These are phyloP conservation scores for Chalcosyrphus nemorum DNA, from an alignment of 2,888 invertebrate genomes.

Conservation along the genomic window DNA sequence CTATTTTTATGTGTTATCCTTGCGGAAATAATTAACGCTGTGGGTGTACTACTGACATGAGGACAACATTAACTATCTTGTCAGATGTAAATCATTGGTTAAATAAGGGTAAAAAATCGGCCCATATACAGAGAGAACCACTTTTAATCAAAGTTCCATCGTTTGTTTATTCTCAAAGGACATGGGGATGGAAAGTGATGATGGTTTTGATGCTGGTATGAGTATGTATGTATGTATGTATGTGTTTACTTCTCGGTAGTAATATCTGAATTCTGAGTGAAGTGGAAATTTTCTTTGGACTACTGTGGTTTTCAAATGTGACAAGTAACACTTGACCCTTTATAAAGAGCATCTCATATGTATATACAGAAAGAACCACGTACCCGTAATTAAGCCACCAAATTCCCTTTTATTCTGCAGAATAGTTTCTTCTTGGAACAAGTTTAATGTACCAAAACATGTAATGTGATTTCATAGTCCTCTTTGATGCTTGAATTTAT, in stretches of 20 bases:
- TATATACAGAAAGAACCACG: too few relatives aligned
- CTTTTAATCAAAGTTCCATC: conserved; percentile 13
- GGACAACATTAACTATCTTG: conserved; percentile 57
- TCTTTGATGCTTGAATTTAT: too few relatives aligned
- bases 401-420: not conserved
- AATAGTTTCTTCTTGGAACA: too few relatives aligned
- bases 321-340: not conserved
- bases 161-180: not conserved
- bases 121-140: not conserved
- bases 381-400: too few relatives aligned
- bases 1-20: conserved; percentile 56
- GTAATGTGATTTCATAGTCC: not conserved
- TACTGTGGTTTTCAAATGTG: not conserved
- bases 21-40: conserved; percentile 57
- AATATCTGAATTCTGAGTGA: not conserved
- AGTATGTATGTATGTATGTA: too few relatives aligned
- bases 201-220: too few relatives aligned
- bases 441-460: not conserved
- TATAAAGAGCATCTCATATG: too few relatives aligned
- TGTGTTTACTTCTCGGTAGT: too few relatives aligned
- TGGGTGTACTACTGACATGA: conserved; percentile 29
- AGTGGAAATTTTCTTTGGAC: not conserved
- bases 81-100: conserved; percentile 47
- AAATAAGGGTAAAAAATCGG: not conserved
- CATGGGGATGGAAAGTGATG: not conserved